phyloP scores from a whole-genome alignment of 2,113 vertebrate species.

The Tetrax tetrax region DNA sequence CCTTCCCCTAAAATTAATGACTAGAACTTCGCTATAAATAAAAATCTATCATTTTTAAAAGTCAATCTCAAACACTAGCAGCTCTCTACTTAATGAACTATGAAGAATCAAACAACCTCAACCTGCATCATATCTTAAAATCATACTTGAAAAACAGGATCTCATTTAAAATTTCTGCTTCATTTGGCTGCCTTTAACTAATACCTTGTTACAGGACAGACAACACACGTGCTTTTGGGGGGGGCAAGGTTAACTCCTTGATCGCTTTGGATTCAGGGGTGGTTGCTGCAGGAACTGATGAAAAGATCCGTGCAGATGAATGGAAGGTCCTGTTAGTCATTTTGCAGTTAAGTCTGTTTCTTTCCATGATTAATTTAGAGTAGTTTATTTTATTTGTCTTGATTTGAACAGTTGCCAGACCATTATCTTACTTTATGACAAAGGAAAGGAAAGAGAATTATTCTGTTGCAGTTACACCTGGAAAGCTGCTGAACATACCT shows the following conservation, averaged over 20 bases:
- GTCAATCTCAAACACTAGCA: slow-evolving; percentile 63
- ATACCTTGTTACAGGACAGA: neutral
- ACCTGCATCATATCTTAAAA: slow-evolving; percentile 41
- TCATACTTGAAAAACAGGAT: neutral
- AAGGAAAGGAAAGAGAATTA: neutral
- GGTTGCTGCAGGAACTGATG: neutral
- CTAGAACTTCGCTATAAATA: slow-evolving; percentile 75
- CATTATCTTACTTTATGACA: neutral
- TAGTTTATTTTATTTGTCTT: slow-evolving; percentile 19
- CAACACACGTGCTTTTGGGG: neutral
- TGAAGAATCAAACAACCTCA: slow-evolving; percentile 68
- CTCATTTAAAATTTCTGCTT: slow-evolving; percentile 53
- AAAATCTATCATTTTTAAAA: slow-evolving; percentile 76
- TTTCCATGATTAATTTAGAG: slow-evolving; percentile 2
- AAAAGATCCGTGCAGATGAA: neutral
- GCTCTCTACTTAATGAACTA: slow-evolving; percentile 76
- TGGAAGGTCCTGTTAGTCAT: slow-evolving; percentile 28
- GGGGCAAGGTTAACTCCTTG: neutral
- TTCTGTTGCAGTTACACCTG: neutral
- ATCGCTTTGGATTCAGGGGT: neutral
- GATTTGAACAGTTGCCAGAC: slow-evolving; percentile 20
- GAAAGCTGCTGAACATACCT: neutral
- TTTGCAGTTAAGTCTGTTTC: slow-evolving; percentile 20
- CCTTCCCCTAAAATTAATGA: slow-evolving; percentile 75
- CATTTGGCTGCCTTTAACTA: slow-evolving; percentile 34